Base-by-base conservation (phyloP, 64 coral and sea anemone species). In the Stichodactyla helianthus region DNA sequence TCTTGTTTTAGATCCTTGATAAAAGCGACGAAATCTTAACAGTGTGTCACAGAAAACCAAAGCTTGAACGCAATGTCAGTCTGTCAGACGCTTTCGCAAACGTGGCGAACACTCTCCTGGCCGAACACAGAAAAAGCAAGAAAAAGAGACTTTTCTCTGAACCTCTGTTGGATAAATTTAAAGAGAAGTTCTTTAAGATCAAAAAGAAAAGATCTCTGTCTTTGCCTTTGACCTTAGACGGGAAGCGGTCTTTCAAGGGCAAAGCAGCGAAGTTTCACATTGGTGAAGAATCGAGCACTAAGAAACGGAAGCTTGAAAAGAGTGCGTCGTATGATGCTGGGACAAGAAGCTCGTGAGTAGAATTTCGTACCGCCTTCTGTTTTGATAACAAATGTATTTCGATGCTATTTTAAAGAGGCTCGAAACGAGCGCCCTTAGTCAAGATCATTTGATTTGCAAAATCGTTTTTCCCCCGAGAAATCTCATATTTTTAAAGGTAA, bases 121-220 rank as follows among this genome's bases (percentile, higher is more conserved):
- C 82, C 20, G 82, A 84, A 15, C 52, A 84, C n/a, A 79, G 31
- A 6, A 79, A 50, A 26, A 79, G 16, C n/a, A 84, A 58, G 82
- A 54, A 59, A 26, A 84, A 59, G 20, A 22, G 53, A 25, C 77
- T 55, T 0, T 78, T 85, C 8, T 86, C 89, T 27, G 89, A 91
- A 11, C 89, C 89, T 44, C 20, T 91, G 1, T 25, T 91, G 50
- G 83, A 70, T 44, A 54, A 25, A n/a, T 85, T 91, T 44, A 86
- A 84, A 28, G 84, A 86, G 20, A 91, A 86, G 27, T 85, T 91
- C 2, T 56, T 65, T 7, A 91, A 82, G 79, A 86, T 91, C 19
- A 31, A 85, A 53, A 86, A 25, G 15, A 79, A 82, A 54, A 79
- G 89, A 82, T 56, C 89, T 12, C 10, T 26, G 52, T 91, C 89